Evolutionary conservation across 2,888 invertebrate species (phyloP), one percentile per base, ranked within the genome.

Genomic region (Sinhomidia bicolor): DNA sequence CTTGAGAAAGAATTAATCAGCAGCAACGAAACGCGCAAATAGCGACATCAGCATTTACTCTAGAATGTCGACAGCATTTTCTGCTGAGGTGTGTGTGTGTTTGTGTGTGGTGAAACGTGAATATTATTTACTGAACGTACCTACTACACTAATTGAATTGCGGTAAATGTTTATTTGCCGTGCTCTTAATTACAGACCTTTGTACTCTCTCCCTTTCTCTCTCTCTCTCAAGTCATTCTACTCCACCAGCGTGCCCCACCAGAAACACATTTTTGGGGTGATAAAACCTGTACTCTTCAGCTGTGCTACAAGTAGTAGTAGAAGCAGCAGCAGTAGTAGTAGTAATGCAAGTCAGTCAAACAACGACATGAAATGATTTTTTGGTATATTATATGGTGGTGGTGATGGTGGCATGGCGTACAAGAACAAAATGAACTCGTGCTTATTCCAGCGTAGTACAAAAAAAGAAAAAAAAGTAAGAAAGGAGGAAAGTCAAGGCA

Each of bases 171-270:
- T 83, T 74, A 44, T 83, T 85, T 89, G 82, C 81, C 88, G 90
- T 90, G 90, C 88, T 90, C 85, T 86, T 90, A 90, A 90, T 90
- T 89, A 90, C 86, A 84, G 44, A 68, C 71, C 80, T 89, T 29
- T 51, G 47, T 54, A 80, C 41, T 36, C n/a, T n/a, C n/a, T n/a
- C n/a, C n/a, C n/a, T n/a, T n/a, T n/a, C n/a, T n/a, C n/a, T n/a
- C n/a, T n/a, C n/a, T 5, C 17, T 14, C 76, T 23, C n/a, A 71
- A 41, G 71, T 71, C 71, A 71, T 29, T 23, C 71, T 23, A 23
- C 23, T 41, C 71, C 71, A 44, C 71, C 71, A 71, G n/a, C 23
- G n/a, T n/a, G n/a, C n/a, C n/a, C n/a, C n/a, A 71, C 44, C 20
- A 44, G 7, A 1, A 41, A 17, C 41, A 71, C 41, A 44, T 44